These are phyloP conservation scores for Hassar affinis DNA, from an alignment of 2,113 vertebrate genomes.

Conservation along the genomic window DNA sequence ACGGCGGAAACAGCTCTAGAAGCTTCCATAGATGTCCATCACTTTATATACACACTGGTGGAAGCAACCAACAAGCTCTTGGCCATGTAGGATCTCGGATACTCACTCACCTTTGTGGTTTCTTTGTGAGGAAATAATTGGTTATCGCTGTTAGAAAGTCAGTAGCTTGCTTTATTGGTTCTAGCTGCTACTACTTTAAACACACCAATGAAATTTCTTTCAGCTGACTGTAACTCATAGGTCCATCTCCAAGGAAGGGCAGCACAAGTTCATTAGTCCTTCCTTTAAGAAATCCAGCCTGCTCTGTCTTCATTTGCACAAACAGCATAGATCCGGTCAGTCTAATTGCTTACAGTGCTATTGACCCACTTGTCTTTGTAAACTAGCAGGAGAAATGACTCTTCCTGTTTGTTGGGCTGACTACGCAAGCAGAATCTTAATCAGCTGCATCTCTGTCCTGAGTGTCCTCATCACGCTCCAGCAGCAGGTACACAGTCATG, in stretches of 20 bases:
- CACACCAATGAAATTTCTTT: background rate
- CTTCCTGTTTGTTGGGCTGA: conserved; percentile 58
- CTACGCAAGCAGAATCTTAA: conserved; percentile 54
- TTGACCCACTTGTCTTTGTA: conserved; percentile 65
- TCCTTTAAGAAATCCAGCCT: conserved; percentile 15
- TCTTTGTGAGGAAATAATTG: background rate
- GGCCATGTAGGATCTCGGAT: background rate
- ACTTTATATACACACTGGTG: too few species aligned
- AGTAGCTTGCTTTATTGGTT: background rate
- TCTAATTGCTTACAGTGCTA: conserved; percentile 64
- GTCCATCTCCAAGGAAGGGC: background rate
- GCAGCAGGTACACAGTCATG: conserved; percentile 26
- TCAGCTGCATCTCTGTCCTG: conserved; percentile 2
- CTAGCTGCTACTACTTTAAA: background rate
- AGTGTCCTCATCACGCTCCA: conserved; percentile 1
- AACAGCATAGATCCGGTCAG: conserved; percentile 51
- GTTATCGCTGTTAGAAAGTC: background rate
- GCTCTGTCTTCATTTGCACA: conserved; percentile 30
- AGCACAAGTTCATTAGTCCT: conserved; percentile 28
- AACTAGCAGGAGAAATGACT: conserved; percentile 60
- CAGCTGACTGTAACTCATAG: background rate
- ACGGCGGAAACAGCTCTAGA: too few species aligned
- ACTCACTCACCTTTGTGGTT: background rate
- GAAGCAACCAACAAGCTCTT: background rate
- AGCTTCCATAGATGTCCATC: too few species aligned